Evolutionary conservation across 2,888 invertebrate genomes (phyloP).

Genomic region (Zaprionus bogoriensis): DNA sequence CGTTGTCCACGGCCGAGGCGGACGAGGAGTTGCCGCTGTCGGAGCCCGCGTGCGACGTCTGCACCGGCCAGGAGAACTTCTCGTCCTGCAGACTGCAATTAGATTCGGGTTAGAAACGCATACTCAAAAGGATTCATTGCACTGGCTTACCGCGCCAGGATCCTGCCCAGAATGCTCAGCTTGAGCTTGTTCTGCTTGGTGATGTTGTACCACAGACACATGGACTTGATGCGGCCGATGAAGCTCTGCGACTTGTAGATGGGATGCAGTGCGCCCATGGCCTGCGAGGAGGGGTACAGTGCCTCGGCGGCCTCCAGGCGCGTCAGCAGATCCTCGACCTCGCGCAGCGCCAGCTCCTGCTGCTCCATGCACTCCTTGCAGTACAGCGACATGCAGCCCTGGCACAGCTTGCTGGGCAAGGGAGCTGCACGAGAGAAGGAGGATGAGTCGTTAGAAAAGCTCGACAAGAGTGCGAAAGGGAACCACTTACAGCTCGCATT

Average conservation of each 20-base stretch:
- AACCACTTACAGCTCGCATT: slow-evolving; percentile 76
- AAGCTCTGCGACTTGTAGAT: slow-evolving; percentile 83
- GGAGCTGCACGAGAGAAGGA: slow-evolving; percentile 46
- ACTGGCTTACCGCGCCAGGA: slow-evolving; percentile 83
- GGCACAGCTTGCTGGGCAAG: slow-evolving; percentile 81
- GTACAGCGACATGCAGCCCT: slow-evolving; percentile 89
- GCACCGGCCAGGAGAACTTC: slow-evolving; percentile 82
- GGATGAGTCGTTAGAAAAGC: neutral
- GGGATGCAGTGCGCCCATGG: slow-evolving; percentile 90
- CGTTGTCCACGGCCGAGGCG: slow-evolving; percentile 81
- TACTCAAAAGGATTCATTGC: no score
- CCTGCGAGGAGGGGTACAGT: slow-evolving; percentile 92
- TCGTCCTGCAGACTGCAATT: slow-evolving; percentile 80
- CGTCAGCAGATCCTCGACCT: slow-evolving; percentile 88
- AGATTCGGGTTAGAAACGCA: neutral
- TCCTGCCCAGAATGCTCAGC: slow-evolving; percentile 88
- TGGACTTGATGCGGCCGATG: slow-evolving; percentile 85
- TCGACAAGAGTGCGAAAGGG: accelerated
- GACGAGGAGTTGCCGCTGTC: slow-evolving; percentile 79
- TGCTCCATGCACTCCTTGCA: slow-evolving; percentile 88
- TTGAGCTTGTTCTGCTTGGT: slow-evolving; percentile 92
- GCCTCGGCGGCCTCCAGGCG: slow-evolving; percentile 90
- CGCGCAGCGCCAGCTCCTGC: slow-evolving; percentile 89
- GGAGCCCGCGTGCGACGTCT: slow-evolving; percentile 78
- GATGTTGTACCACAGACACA: slow-evolving; percentile 96